Base-by-base conservation (phyloP, 1,140 invertebrate genomes). In the Aphaenogaster floridana region DNA sequence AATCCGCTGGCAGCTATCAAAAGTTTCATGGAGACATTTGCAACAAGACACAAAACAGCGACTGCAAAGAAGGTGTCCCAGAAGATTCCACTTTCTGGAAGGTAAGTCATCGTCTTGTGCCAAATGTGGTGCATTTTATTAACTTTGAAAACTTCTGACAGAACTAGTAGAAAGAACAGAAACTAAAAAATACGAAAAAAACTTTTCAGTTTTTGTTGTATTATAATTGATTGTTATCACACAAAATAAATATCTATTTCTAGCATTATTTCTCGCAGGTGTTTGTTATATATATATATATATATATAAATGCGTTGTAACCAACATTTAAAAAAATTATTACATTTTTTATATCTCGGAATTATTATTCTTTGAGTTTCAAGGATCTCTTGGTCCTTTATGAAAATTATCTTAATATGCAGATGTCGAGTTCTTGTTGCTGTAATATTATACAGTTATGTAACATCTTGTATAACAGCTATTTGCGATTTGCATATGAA, bases 11-110 rank as follows among this genome's bases (percentile, higher is more conserved):
- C 69, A 61, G 69, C 80, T 76, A 84, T 84, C 54, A 76, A 61
- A 84, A 84, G 69, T 84, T 84, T 76, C 57, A 50, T 48, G 54
- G 42, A 69, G 13, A 52, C 54, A 48, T 42, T 84, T 72, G 39
- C 66, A 28, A 59, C 69, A 28, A 11, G 28, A 61, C 17, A 17
- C 68, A 45, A 83, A 72, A 83, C n/a, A 28, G 11, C 39, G 28
- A 36, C 45, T 50, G 9, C 5, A 45, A 71, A 84, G 42, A 36
- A 80, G 45, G n/a, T 61, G 9, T 74, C 52, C n/a, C 42, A 76
- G 66, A 72, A 72, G 28, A 61, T 63, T 64, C 11, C 42, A 13
- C 28, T 83, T 69, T 9, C 13, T 36, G 42, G 2, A 57, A 57
- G 80, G 69, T 84, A 63, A 76, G 52, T 15, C n/a, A 13, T 13